Percentiles rank a stretch among this genome's conserved stretches.
These are phyloP conservation scores for Halcyon badia DNA, from an alignment of 2,797 vertebrate genomes.

Conservation along the genomic window DNA sequence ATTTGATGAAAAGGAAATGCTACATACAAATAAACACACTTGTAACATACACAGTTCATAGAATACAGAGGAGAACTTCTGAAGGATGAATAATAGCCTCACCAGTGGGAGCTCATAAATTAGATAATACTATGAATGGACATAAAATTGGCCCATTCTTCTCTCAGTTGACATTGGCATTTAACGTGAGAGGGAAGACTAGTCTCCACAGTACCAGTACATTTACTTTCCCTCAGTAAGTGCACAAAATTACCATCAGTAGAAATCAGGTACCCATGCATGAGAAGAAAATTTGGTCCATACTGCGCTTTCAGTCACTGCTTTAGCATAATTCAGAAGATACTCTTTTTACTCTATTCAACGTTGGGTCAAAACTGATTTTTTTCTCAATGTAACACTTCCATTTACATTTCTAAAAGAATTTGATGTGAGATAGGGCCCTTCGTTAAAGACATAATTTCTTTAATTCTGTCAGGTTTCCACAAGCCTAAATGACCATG, in stretches of 20 bases:
- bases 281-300: neutral
- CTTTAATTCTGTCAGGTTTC: neutral
- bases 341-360: neutral
- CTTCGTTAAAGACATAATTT: neutral
- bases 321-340: neutral
- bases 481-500: neutral
- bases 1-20: neutral
- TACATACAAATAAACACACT: neutral
- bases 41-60: neutral
- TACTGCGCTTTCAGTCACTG: neutral
- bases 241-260: neutral
- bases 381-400: neutral
- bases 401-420: neutral
- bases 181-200: neutral
- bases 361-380: neutral
- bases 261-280: neutral
- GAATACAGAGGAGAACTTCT: neutral
- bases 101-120: neutral
- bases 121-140: neutral
- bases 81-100: neutral
- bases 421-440: neutral
- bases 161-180: neutral
- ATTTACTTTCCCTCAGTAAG: neutral
- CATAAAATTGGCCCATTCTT: neutral
- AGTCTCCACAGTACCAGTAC: neutral